Evolutionary conservation across 2,888 invertebrate genomes (phyloP), one percentile per base, ranked within the genome.

Genomic region (Tridacna gigas): DNA sequence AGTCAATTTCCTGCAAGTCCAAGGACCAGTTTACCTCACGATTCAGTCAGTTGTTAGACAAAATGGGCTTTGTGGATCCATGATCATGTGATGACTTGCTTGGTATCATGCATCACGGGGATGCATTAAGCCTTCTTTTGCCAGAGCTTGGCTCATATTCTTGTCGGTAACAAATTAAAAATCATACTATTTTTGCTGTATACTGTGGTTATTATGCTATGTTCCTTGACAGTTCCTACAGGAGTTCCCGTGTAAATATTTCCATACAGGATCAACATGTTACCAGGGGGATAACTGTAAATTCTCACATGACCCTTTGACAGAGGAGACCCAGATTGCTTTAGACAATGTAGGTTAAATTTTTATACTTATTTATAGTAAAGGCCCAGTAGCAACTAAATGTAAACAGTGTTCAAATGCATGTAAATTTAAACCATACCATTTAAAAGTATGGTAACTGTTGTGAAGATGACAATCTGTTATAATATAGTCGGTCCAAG

Each of bases 191-290:
- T 37, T 37, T 7, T 37, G 7, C 15, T 56, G 5, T 9, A 56
- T 56, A 20, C 56, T 20, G 56, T 56, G 20, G 20, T 56, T 25
- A 22, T 25, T 60, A 56, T 61, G 28, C 61, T 47, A 45, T 20
- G 26, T 51, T 86, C 91, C 91, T 92, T 92, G 88, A 91, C 86
- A 22, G n/a, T 82, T 75, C 18, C 56, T 77, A 93, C 88, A 92
- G 77, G 98, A 99, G 95, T 99, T 98, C 95, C 99, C 99, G 25
- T 99, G 99, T 95, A 99, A 99, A 96, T 99, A 97, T 95, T 98
- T 97, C 95, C 99, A 99, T 94, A 97, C 98, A 77, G 98, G 98
- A 87, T 90, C 90, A 20, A 93, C 94, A 79, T 99, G 99, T 95
- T 96, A 96, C 83, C 88, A 89, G 60, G 95, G 94, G n/a, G 97